Base-by-base conservation (phyloP, 2,797 vertebrate species). In the Helarctos malayanus region DNA sequence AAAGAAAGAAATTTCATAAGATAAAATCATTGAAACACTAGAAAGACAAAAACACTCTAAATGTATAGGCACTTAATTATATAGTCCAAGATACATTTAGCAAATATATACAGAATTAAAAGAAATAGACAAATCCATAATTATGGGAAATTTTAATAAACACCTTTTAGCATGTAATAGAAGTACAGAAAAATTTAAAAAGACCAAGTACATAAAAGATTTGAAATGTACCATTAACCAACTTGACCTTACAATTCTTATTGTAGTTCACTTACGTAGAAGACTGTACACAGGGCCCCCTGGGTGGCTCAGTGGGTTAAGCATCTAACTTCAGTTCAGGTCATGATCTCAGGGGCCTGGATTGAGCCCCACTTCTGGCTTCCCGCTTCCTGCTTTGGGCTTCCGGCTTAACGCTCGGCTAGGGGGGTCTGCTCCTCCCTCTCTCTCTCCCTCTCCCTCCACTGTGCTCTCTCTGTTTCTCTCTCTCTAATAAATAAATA, bases 31-130 rank as follows among this genome's bases (percentile, higher is more conserved):
- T 21, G 79, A 65, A 79, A 73, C 23, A 82, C 32, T 78, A 10
- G 35, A 32, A 87, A 86, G 23, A 23, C 21, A 47, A 84, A 88
- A 95, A 12, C 61, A n/a, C 15, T 94, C 38, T 87, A 79, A 57
- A 87, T 80, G 25, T 35, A 5, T 71, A 80, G 21, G 18, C 2
- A 57, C 2, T n/a, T 80, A 80, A 14, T 57, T 76, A 59, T n/a
- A 65, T 14, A 45, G 5, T 23, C 71, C 63, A 61, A 54, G 63
- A 47, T 52, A 76, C 38, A 84, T 57, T 83, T 9, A 80, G 3
- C 4, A 90, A 65, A 41, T 61, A 87, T n/a, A 94, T n/a, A 90
- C 14, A 90, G 52, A 84, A 65, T 86, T 59, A 41, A 86, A 94
- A 61, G 32, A 94, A 71, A 86, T 3, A 45, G 5, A 47, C 5